Base-by-base conservation (phyloP, 2,113 vertebrate genomes). In the Thryonomys swinderianus region DNA sequence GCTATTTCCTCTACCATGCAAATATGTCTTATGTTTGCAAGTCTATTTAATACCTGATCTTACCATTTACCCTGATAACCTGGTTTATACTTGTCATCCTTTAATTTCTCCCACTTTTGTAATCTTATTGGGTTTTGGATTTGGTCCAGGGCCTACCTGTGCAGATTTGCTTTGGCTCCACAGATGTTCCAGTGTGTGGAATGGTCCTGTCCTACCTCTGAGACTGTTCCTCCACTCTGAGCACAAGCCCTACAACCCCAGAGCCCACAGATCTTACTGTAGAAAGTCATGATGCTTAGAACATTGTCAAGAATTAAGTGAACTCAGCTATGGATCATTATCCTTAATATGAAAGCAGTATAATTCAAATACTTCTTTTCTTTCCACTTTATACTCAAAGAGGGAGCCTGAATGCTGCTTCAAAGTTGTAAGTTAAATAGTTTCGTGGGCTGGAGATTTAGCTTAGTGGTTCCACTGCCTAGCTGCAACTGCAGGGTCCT, bases 351-450 rank as follows among this genome's bases (percentile, higher is more conserved):
- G 23, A 67, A 4, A 4, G 11, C 10, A 34, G 62, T 80, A 37
- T 27, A 80, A 30, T 32, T 71, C 61, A 79, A 74, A 90, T 67
- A 61, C 9, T 83, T 89, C n/a, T 97, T 14, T 74, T 25, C 25
- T 89, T 94, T 90, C 20, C 16, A 48, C 34, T 92, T 92, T 45
- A 90, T 90, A 40, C 2, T 5, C 32, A 40, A 59, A 57, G 27
- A 91, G 71, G 78, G n/a, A 74, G 3, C 3, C 42, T 85, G 57
- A 51, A 88, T 87, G 27, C 37, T 87, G 27, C 37, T 85, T 51
- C 25, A 82, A 74, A 71, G 25, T 91, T 66, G 85, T 85, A 93
- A 89, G 27, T 82, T 85, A 27, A n/a, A n/a, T n/a, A n/a, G n/a
- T n/a, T n/a, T n/a, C n/a, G n/a, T n/a, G n/a, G n/a, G n/a, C n/a